These are phyloP conservation scores for Dendrocopos noguchii DNA, from an alignment of 2,113 vertebrate genomes.

Conservation along the genomic window DNA sequence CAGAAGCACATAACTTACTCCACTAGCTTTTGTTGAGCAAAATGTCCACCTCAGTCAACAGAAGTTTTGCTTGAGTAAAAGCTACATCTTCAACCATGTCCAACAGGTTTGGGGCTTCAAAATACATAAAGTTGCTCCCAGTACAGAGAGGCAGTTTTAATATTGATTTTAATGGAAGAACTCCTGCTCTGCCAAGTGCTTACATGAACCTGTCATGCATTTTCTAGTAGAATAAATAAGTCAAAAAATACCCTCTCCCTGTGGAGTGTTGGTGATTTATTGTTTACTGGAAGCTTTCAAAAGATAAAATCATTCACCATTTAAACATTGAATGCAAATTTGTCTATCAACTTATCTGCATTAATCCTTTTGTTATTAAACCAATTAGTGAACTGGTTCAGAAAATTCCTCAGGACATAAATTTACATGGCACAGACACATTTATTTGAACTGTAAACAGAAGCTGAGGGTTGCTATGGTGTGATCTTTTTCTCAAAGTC, in stretches of 20 bases:
- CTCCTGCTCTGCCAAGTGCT: neutral
- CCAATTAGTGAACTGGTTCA: neutral
- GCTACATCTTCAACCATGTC: neutral
- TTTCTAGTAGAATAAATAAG: neutral
- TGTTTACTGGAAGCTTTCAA: neutral
- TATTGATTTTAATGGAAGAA: neutral
- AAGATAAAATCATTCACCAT: neutral
- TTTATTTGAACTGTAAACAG: constrained; percentile 52
- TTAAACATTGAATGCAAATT: neutral
- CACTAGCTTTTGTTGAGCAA: neutral
- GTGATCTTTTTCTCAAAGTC: constrained; percentile 23
- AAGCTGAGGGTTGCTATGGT: constrained; percentile 64
- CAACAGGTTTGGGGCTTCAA: neutral
- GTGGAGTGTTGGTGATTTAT: neutral
- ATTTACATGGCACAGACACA: neutral
- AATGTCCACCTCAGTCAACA: neutral
- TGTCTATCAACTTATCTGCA: neutral
- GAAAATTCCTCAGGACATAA: constrained; percentile 29
- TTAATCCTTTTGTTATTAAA: constrained; percentile 29
- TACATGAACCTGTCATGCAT: neutral
- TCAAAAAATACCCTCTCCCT: neutral
- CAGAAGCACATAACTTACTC: neutral
- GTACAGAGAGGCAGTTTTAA: neutral
- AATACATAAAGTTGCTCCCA: neutral
- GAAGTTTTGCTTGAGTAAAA: neutral